Evolutionary conservation across 2,888 invertebrate species (phyloP), one percentile per base, ranked within the genome.

Genomic region (Platypus cylindrus): DNA sequence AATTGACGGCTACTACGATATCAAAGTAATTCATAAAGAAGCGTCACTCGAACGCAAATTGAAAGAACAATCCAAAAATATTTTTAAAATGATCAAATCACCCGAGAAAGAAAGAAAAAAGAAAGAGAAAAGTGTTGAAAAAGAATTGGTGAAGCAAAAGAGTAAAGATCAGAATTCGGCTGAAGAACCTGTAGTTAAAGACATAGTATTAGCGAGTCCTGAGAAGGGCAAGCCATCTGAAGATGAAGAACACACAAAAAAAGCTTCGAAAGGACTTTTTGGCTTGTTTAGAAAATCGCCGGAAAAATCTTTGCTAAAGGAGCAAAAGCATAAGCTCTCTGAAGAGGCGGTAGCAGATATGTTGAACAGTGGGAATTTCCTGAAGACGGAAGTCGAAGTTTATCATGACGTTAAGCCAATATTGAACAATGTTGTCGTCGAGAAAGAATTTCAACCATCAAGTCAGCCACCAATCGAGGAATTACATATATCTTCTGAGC

Each of bases 361-460:
- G 36, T 13, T 28, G 32, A 24, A 25, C 5, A 16, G 27, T 32
- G 22, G 20, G 14, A 28, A 34, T 18, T 50, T 51, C 30, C 33
- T 50, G 24, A 38, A 35, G 33, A 37, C 34, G 17, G 51, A 51
- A 45, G 26, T 51, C 24, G 44, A 46, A 16, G 35, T 26, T 23
- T 50, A 47, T 38, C 44, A 52, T 18, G 50, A 50, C 33, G 48
- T 47, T 17, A 35, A 41, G 26, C 44, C 44, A 3, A 32, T 38
- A 28, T 23, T n/a, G n/a, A n/a, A 20, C 23, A 15, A 37, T n/a
- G n/a, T n/a, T n/a, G n/a, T 24, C 24, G n/a, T 33, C 26, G 18
- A 40, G 36, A 37, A 40, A 24, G 32, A 39, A 13, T 20, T 35
- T 30, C 17, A 36, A 24, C n/a, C 24, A 24, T 24, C 24, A n/a